Evolutionary conservation across 2,888 invertebrate genomes (phyloP).

Genomic region (Venusia cambrica): DNA sequence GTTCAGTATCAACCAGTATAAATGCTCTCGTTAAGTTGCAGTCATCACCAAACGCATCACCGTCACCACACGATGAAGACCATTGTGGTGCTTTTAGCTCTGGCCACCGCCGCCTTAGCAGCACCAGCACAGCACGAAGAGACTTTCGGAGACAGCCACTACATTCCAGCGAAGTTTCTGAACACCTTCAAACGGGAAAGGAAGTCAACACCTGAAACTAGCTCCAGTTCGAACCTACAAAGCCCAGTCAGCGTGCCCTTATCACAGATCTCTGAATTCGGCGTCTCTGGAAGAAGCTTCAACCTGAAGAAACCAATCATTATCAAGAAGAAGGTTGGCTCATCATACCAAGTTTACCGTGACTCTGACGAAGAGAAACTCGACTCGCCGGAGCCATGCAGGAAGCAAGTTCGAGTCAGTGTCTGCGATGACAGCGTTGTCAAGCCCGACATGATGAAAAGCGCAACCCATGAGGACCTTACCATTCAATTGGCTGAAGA

Average conservation of each 20-base stretch:
- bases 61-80: slow-evolving; percentile 62
- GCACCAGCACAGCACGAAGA: slow-evolving; percentile 50
- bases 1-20: slow-evolving; percentile 51
- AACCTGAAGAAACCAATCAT: slow-evolving; percentile 54
- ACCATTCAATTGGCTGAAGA: slow-evolving; percentile 40
- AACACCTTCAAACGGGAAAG: slow-evolving; percentile 42
- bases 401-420: slow-evolving; percentile 61
- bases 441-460: slow-evolving; percentile 37
- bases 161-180: slow-evolving; percentile 13
- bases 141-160: slow-evolving; percentile 28
- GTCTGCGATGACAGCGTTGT: slow-evolving; percentile 48
- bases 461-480: slow-evolving; percentile 32
- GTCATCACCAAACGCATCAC: slow-evolving; percentile 48
- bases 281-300: slow-evolving; percentile 41
- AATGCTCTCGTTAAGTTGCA: slow-evolving; percentile 39
- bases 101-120: slow-evolving; percentile 51
- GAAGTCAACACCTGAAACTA: slow-evolving; percentile 44
- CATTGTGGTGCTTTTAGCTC: slow-evolving; percentile 55
- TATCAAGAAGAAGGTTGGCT: slow-evolving; percentile 56
- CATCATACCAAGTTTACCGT: slow-evolving; percentile 51
- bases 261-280: slow-evolving; percentile 26
- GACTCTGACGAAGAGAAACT: slow-evolving; percentile 61
- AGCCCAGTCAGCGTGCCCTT: slow-evolving; percentile 15
- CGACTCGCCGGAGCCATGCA: slow-evolving; percentile 53
- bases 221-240: slow-evolving; percentile 13